These are phyloP conservation scores for Mastomys natalensis DNA, from an alignment of 2,113 vertebrate species.

Conservation along the genomic window DNA sequence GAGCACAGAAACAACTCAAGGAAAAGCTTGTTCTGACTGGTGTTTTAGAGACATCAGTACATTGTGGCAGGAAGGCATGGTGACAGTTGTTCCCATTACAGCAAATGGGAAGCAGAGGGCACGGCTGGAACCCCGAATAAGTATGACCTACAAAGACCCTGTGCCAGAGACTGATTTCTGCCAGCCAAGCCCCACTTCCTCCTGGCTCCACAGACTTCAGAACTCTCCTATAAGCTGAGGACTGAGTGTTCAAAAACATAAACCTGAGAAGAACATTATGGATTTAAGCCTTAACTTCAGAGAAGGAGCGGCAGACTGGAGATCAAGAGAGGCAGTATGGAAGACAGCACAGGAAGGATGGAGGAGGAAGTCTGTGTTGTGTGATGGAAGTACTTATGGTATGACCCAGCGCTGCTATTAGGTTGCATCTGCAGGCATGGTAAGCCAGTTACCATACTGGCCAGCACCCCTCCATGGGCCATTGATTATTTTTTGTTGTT, in stretches of 20 bases:
- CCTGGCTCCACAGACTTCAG: not conserved
- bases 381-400: too few species aligned
- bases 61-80: not conserved
- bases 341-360: too few species aligned
- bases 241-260: not conserved
- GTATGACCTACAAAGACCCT: not conserved
- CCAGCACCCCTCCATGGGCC: not conserved
- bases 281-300: not conserved
- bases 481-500: not conserved
- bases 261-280: too few species aligned
- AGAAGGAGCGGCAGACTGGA: too few species aligned
- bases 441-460: not conserved
- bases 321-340: not conserved
- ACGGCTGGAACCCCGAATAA: not conserved
- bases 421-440: too few species aligned
- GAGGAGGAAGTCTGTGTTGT: too few species aligned
- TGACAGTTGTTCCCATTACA: not conserved
- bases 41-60: not conserved
- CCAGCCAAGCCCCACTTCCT: not conserved
- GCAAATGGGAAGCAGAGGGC: not conserved
- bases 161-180: not conserved
- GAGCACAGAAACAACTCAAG: not conserved
- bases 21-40: too few species aligned
- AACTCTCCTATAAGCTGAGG: not conserved
- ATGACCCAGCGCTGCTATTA: not conserved